Evolutionary conservation across 2,113 vertebrate genomes (phyloP), one percentile per base, ranked within the genome.

Genomic region (Perca schrenkii): DNA sequence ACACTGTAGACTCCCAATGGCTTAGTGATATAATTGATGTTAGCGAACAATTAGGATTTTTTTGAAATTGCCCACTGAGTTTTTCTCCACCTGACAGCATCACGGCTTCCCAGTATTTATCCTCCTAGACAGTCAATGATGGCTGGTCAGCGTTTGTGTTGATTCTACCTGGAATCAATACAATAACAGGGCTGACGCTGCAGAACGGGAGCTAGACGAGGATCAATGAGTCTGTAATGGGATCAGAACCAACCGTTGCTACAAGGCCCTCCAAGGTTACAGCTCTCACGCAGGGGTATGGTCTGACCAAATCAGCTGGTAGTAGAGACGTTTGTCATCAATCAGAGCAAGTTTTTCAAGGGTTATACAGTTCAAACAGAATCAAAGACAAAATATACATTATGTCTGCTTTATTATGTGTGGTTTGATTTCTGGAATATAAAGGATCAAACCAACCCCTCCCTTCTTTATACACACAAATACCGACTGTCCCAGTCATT

Each of bases 151-250:
- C 54, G 25, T 47, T 90, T 91, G 77, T 86, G 74, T 83, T 84
- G 86, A 91, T 88, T 86, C 71, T 72, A 88, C 81, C 81, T 76
- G 62, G 53, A 85, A 93, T 92, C 89, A n/a, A 93, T 91, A 52
- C 52, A 49, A 63, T 86, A 36, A 56, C 63, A 36, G 52, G 49
- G 82, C 91, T 93, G 90, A 92, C 31, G 10, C 71, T 79, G 93
- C 89, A 89, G 73, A 91, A 86, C 79, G 5, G 50, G 53, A 89
- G 83, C 77, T 77, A 80, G 80, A 84, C 78, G 15, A 34, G 21
- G 81, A 93, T 93, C 83, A 74, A 92, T 90, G 71, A 54, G 73
- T 78, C 82, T 70, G 86, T 86, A 83, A 90, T 88, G 83, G 79
- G 83, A 90, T 91, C 86, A 93, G 83, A 83, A 84, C 64, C 62